Conservation (phyloP, 2,888 invertebrate genomes). For the Scrobipalpa costella region DNA sequence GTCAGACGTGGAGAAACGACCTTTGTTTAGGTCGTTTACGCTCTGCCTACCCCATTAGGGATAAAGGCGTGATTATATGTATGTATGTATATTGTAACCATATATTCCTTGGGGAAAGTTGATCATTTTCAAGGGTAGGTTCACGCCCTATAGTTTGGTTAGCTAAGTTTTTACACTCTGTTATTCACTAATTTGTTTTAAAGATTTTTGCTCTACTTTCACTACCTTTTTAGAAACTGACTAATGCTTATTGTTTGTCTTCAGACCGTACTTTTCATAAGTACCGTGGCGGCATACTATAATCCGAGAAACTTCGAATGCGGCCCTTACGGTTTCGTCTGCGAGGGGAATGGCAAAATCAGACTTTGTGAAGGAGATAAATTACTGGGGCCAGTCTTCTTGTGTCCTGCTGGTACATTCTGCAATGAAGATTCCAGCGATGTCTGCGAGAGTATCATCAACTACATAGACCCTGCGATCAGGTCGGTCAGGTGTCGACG, state of each 20-base stretch:
- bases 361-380: conserved; percentile 45
- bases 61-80: no score
- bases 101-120: no score
- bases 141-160: no score
- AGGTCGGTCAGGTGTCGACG: conserved; percentile 59
- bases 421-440: conserved; percentile 71
- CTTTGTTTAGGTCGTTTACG: no score
- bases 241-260: conserved; percentile 11
- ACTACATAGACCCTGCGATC: conserved; percentile 62
- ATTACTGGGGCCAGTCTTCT: conserved; percentile 62
- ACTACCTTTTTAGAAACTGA: conserved; percentile 24
- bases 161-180: no score
- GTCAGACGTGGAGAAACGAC: no score
- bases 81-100: no score
- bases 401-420: conserved; percentile 64
- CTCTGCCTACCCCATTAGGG: no score
- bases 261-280: conserved; percentile 16
- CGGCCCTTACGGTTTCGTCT: conserved; percentile 68
- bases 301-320: conserved; percentile 51
- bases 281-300: conserved; percentile 40
- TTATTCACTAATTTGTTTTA: background rate
- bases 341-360: conserved; percentile 41
- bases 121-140: no score
- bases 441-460: conserved; percentile 65
- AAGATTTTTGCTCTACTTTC: conserved; percentile 27